Evolutionary conservation across 2,888 invertebrate species (phyloP).

Genomic region (Buathra laborator): DNA sequence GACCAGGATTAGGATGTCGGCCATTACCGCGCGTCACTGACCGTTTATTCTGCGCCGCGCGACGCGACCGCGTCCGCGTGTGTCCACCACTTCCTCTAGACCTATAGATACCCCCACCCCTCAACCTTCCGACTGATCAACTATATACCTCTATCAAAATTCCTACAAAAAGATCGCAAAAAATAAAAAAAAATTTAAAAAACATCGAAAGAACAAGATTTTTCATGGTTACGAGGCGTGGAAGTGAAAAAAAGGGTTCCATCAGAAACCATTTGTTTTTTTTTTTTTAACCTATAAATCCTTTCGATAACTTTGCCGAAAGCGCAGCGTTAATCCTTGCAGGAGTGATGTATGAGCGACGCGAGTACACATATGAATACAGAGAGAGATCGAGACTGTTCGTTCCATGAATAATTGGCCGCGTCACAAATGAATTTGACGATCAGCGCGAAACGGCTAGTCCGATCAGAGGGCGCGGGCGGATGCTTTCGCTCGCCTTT

Average conservation of each 20-base stretch:
- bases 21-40: conserved; percentile 85
- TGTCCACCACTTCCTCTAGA: conserved; percentile 83
- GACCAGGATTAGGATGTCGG: conserved; percentile 85
- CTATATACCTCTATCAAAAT: conserved; percentile 6
- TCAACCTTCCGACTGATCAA: conserved; percentile 10
- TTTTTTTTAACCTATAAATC: background rate
- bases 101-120: conserved; percentile 70
- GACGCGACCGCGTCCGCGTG: conserved; percentile 74
- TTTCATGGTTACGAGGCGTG: background rate
- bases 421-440: conserved; percentile 82
- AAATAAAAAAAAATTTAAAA: background rate
- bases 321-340: conserved; percentile 55
- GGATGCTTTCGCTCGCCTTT: conserved; percentile 71
- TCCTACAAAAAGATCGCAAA: conserved; percentile 11
- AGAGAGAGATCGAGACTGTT: conserved; percentile 55
- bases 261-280: background rate
- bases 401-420: conserved; percentile 81
- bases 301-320: conserved; percentile 52
- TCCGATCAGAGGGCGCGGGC: conserved; percentile 64
- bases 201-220: no score
- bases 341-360: conserved; percentile 50
- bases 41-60: conserved; percentile 84
- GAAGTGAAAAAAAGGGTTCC: conserved; percentile 21
- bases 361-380: conserved; percentile 50
- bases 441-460: conserved; percentile 78